These are phyloP conservation scores for Chaetodon trifasciatus DNA, from an alignment of 2,797 vertebrate genomes.

Conservation along the genomic window DNA sequence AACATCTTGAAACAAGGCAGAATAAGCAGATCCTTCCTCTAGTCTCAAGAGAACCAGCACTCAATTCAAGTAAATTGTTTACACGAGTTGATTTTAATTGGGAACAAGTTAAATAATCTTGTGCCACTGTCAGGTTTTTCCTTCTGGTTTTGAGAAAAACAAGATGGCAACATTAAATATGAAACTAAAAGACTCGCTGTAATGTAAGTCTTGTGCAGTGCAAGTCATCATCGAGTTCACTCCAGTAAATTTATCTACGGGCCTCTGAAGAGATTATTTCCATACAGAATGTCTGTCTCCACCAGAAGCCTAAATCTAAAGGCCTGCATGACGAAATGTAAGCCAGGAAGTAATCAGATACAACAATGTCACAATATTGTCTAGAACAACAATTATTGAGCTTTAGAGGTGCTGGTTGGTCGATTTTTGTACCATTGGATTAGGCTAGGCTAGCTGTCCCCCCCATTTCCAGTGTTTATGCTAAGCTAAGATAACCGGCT, in stretches of 20 bases:
- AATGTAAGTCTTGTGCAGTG: background rate
- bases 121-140: conserved; percentile 6
- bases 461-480: background rate
- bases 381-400: background rate
- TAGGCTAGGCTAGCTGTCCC: background rate
- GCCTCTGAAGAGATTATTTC: conserved; percentile 26
- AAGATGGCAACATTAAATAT: conserved; percentile 17
- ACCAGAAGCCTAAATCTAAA: too few species aligned
- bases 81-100: conserved; percentile 44
- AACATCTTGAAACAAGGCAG: conserved; percentile 47
- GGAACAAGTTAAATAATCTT: conserved; percentile 40
- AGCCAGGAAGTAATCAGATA: too few species aligned
- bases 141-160: conserved; percentile 27
- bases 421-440: background rate
- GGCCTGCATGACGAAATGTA: too few species aligned
- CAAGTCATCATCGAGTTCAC: background rate
- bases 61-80: conserved; percentile 43
- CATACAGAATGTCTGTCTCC: too few species aligned
- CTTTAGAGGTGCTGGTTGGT: background rate
- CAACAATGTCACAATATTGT: too few species aligned
- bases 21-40: conserved; percentile 37
- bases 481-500: background rate
- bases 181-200: background rate
- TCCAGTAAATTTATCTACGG: conserved; percentile 16
- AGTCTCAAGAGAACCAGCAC: conserved; percentile 37